Conservation (phyloP, 2,113 vertebrate species). For the Urocitellus parryii region DNA sequence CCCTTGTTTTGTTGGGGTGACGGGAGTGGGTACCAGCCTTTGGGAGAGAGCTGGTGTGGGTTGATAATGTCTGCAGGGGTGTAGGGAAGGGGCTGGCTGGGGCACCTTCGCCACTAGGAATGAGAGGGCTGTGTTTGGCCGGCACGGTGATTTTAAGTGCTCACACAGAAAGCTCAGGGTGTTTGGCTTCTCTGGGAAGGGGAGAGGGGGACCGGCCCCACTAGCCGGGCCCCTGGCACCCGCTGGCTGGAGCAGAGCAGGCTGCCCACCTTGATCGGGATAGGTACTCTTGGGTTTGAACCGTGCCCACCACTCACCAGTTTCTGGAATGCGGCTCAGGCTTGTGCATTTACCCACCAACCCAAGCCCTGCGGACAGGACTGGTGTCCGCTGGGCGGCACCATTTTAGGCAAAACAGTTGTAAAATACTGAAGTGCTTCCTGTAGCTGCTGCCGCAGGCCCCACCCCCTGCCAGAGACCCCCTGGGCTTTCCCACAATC, state of each 20-base stretch:
- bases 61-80: background rate
- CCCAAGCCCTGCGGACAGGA: background rate
- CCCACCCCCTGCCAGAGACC: background rate
- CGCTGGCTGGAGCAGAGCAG: background rate
- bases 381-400: rapidly evolving
- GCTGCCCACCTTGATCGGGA: background rate
- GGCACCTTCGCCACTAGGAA: background rate
- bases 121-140: background rate
- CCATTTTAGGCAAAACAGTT: rapidly evolving
- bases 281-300: rapidly evolving
- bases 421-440: background rate
- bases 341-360: rapidly evolving
- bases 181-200: background rate
- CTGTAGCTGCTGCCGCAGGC: background rate
- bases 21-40: background rate
- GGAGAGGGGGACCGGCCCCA: rapidly evolving
- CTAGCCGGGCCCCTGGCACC: rapidly evolving
- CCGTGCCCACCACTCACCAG: rapidly evolving
- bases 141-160: background rate
- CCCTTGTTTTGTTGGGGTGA: background rate
- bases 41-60: background rate
- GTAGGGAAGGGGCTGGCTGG: no score
- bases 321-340: background rate
- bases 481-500: background rate
- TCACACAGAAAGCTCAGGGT: background rate